Evolutionary conservation across 2,113 vertebrate species (phyloP).

Genomic region (Mixornis gularis): DNA sequence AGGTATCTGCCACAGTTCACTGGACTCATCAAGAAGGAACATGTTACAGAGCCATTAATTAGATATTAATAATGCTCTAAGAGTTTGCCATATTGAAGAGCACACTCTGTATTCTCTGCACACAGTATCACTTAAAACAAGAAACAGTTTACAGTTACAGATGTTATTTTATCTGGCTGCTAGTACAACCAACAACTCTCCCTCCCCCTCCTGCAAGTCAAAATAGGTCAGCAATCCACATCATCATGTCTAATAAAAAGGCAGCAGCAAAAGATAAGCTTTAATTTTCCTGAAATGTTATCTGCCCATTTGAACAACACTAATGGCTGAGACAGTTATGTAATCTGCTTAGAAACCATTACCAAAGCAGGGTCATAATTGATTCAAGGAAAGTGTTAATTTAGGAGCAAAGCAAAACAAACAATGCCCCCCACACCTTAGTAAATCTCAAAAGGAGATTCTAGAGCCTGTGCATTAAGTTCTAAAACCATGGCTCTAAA

Average conservation of each 20-base stretch:
- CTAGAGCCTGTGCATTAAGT: background rate
- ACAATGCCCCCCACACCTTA: accelerated
- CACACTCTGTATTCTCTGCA: background rate
- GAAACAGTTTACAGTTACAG: background rate
- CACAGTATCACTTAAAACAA: background rate
- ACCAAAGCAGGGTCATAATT: background rate
- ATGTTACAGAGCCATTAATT: background rate
- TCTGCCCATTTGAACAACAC: background rate
- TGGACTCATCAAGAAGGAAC: background rate
- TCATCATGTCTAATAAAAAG: background rate
- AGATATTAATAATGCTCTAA: background rate
- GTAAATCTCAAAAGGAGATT: background rate
- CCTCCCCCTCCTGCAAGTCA: background rate
- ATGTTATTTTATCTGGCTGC: background rate
- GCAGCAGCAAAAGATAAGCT: background rate
- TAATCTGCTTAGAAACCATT: background rate
- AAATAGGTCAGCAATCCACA: background rate
- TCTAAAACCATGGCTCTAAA: background rate
- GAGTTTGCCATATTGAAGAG: background rate
- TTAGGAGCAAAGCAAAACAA: background rate
- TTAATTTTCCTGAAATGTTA: background rate
- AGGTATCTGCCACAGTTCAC: background rate
- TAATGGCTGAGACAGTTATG: background rate
- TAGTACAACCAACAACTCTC: background rate
- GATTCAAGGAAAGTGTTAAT: background rate